phyloP scores from a whole-genome alignment of 2,113 vertebrate genomes.

The Melanerpes aurifrons region DNA sequence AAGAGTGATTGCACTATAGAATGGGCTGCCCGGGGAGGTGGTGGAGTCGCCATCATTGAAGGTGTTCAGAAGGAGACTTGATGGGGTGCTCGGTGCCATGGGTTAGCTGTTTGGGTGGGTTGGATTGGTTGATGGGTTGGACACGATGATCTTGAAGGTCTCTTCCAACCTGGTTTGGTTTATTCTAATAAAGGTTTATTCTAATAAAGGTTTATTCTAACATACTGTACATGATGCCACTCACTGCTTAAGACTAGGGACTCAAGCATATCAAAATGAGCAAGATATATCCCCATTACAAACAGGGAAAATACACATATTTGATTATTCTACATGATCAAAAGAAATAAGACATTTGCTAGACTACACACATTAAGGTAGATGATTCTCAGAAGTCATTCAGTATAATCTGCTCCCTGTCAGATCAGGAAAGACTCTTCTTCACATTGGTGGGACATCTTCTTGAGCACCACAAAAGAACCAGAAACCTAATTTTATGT shows the following conservation, averaged over 20 bases:
- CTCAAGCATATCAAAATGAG: not conserved
- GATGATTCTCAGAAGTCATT: not conserved
- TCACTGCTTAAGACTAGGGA: not conserved
- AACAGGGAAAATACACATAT: not conserved
- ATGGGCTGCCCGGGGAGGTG: too few species aligned
- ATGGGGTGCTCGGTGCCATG: too few species aligned
- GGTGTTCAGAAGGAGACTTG: too few species aligned
- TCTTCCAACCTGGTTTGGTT: too few species aligned
- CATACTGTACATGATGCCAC: rapidly evolving
- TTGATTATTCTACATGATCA: not conserved
- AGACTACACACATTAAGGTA: not conserved
- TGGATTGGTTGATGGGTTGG: too few species aligned
- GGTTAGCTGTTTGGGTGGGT: too few species aligned
- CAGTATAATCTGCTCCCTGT: not conserved
- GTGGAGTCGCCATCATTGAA: too few species aligned
- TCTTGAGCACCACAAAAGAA: not conserved
- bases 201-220: too few species aligned
- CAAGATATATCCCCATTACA: not conserved
- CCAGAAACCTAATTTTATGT: not conserved
- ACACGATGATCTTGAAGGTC: too few species aligned
- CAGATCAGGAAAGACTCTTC: not conserved
- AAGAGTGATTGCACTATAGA: too few species aligned
- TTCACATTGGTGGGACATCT: not conserved
- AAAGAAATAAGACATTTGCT: not conserved
- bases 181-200: too few species aligned